Evolutionary conservation across 1,140 invertebrate genomes (phyloP).

Genomic region (Coboldia fuscipes): DNA sequence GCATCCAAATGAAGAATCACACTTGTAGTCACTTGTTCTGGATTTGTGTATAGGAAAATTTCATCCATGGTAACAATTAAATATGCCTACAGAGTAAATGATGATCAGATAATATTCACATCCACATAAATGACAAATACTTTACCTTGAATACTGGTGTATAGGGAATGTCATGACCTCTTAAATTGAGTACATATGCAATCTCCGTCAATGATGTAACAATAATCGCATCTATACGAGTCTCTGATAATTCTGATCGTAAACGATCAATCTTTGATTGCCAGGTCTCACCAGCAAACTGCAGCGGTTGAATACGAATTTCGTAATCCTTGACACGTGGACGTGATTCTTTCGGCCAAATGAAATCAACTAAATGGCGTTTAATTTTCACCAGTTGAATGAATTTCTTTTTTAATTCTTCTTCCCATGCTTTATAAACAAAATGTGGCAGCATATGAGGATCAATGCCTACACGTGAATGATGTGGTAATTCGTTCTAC

Average conservation of each 20-base stretch:
- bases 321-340: constrained; percentile 24
- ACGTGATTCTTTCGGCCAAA: constrained; percentile 50
- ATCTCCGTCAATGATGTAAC: constrained; percentile 81
- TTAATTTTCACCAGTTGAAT: constrained; percentile 37
- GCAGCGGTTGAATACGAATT: constrained; percentile 27
- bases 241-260: constrained; percentile 35
- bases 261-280: constrained; percentile 47
- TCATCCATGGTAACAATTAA: constrained; percentile 40
- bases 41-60: constrained; percentile 37
- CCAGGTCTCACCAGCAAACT: constrained; percentile 30
- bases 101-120: no score
- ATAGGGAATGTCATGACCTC: constrained; percentile 72
- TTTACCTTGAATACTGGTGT: constrained; percentile 53
- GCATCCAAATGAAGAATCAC: constrained; percentile 31
- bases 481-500: constrained; percentile 34
- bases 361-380: constrained; percentile 56
- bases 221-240: constrained; percentile 53
- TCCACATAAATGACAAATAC: neutral
- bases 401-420: constrained; percentile 29
- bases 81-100: no score
- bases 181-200: constrained; percentile 87
- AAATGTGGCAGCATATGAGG: constrained; percentile 42
- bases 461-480: constrained; percentile 60
- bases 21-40: constrained; percentile 29
- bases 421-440: constrained; percentile 35